Conservation (phyloP, 2,888 invertebrate genomes). For the Monochamus alternatus region DNA sequence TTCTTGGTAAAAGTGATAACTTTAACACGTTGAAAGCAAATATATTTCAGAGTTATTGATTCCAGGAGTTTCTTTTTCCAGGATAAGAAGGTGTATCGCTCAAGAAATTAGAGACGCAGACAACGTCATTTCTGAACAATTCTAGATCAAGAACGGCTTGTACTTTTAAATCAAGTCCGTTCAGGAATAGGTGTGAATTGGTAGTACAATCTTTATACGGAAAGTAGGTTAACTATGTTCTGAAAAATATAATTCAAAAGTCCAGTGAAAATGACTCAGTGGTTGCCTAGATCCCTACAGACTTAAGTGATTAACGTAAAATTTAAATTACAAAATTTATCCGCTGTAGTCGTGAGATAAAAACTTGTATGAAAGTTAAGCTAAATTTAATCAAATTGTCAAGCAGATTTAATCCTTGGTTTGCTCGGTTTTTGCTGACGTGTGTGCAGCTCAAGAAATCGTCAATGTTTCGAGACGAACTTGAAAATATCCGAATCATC, state of each 20-base stretch:
- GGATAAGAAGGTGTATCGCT: not conserved
- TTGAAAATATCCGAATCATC: not conserved
- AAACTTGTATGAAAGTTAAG: too few species aligned
- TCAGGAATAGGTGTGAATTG: not conserved
- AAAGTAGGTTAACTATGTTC: too few species aligned
- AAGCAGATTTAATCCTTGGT: constrained; percentile 6
- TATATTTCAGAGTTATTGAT: constrained; percentile 2
- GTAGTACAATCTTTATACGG: too few species aligned
- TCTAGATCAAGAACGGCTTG: not conserved
- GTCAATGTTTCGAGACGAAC: not conserved
- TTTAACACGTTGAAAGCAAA: not conserved
- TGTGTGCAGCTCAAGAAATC: not conserved
- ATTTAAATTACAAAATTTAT: too few species aligned
- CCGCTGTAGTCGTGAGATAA: too few species aligned
- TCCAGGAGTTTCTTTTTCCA: constrained; percentile 2
- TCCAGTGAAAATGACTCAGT: too few species aligned
- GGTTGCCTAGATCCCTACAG: too few species aligned
- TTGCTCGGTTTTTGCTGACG: not conserved
- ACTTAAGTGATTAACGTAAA: too few species aligned
- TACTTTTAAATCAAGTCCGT: too few species aligned
- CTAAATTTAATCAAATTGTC: constrained; percentile 5
- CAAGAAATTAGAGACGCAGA: not conserved
- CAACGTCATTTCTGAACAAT: not conserved
- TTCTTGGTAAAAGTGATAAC: not conserved
- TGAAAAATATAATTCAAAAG: too few species aligned